Base-by-base conservation (phyloP, 2,797 vertebrate species). In the Rhinoraja longicauda region DNA sequence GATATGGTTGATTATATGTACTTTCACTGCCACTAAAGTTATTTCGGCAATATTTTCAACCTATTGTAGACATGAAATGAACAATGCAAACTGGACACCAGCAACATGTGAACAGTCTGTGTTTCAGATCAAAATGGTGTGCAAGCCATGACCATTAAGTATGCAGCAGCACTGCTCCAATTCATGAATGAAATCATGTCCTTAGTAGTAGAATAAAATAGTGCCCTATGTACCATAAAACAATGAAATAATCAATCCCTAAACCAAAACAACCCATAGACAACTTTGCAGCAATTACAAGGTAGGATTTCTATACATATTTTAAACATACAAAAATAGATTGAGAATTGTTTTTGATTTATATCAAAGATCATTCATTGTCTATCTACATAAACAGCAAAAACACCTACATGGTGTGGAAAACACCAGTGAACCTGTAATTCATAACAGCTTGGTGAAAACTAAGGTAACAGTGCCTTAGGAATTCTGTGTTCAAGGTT, bases 301-400 rank as follows among this genome's bases (percentile, higher is more conserved):
- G n/a, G 29, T 17, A 62, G 26, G 45, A 57, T 36, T 15, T 2
- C n/a, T 8, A 36, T 88, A 67, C 39, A 36, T 73, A 24, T 67
- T 84, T 84, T 64, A 17, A 88, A 19, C n/a, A 88, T 62, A 88
- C 32, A 67, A 88, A 88, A 88, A 67, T 88, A 88, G 62, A 88
- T 88, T 36, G 59, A 64, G 62, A 62, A 36, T 67, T 32, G 45
- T 32, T 32, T 21, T 64, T 64, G 29, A 86, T 86, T 86, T 88
- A 73, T 88, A 36, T n/a, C 7, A 36, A 88, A 88, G n/a, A 88
- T 88, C 7, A 88, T 21, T 88, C 62, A 88, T 67, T n/a, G 8
- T 67, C n/a, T 36, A 67, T 36, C 59, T 24, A 32, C 59, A 84
- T 84, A 15, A 73, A 84, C 29, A 59, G 10, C 84, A 64, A 17